Evolutionary conservation across 2,113 vertebrate genomes (phyloP).

Genomic region (Genyomyrus donnyi): DNA sequence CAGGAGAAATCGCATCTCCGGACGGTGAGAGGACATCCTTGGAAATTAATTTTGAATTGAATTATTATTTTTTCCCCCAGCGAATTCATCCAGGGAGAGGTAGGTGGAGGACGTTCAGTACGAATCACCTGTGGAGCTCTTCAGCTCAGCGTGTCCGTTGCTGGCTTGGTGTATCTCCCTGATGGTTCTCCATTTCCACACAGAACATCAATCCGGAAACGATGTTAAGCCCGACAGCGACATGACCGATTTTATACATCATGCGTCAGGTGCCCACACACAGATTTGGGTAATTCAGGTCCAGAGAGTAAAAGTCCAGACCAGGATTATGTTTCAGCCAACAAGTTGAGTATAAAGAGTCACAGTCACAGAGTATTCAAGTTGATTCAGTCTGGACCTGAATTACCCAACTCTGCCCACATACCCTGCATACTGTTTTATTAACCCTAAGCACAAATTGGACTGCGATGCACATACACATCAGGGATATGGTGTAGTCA

Average conservation of each 20-base stretch:
- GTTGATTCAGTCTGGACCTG: too few species aligned
- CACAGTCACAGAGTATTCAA: too few species aligned
- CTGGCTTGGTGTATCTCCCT: not conserved
- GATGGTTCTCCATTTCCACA: not conserved
- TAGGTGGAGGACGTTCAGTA: not conserved
- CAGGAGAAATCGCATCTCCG: not conserved
- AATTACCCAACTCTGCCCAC: not conserved
- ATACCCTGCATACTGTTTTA: not conserved
- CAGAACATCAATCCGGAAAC: not conserved
- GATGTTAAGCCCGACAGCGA: not conserved
- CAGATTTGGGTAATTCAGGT: too few species aligned
- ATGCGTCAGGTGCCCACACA: not conserved
- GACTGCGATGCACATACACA: not conserved
- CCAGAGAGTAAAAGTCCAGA: too few species aligned
- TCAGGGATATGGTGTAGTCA: not conserved
- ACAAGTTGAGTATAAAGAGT: too few species aligned
- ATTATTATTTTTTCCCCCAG: not conserved
- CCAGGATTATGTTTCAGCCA: too few species aligned
- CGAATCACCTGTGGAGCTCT: not conserved
- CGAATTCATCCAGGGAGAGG: not conserved
- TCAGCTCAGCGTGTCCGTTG: not conserved
- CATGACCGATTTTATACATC: not conserved
- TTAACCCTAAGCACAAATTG: not conserved
- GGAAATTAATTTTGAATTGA: not conserved
- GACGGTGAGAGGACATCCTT: not conserved